These are phyloP conservation scores for Oenanthe oenanthe DNA, from an alignment of 2,113 vertebrate species.

Conservation along the genomic window DNA sequence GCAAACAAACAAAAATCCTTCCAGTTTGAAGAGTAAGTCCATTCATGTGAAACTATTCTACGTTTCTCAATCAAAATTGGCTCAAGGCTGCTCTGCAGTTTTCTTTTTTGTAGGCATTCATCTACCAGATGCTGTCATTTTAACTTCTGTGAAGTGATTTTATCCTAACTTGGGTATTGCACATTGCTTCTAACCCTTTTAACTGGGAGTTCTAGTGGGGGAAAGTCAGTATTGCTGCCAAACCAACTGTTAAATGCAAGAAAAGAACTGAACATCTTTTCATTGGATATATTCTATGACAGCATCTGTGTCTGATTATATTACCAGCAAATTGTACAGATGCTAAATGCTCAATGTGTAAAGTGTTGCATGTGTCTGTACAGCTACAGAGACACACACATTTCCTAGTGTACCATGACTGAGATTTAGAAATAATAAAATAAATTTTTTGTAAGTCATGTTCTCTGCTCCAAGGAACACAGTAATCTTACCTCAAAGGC, in stretches of 20 bases:
- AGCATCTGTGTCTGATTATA: slow-evolving; percentile 5
- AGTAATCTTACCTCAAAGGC: neutral
- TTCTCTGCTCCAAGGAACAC: neutral
- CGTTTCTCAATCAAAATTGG: slow-evolving; percentile 13
- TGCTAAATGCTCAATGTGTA: neutral
- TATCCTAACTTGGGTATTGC: neutral
- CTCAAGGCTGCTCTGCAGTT: neutral
- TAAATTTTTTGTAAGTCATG: neutral
- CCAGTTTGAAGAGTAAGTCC: neutral
- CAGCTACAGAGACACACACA: neutral
- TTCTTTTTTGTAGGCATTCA: neutral
- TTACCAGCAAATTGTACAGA: neutral
- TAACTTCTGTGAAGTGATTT: neutral
- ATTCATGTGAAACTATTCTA: slow-evolving; percentile 20
- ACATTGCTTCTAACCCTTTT: neutral
- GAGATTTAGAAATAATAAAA: neutral
- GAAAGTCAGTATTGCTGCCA: neutral
- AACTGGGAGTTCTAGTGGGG: neutral
- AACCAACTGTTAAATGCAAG: neutral
- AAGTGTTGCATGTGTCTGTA: neutral
- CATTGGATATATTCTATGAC: neutral
- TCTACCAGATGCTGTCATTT: slow-evolving; percentile 14
- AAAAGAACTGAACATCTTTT: neutral
- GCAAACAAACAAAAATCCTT: neutral
- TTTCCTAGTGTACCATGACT: neutral